Evolutionary conservation across 2,888 invertebrate species (phyloP).

Genomic region (Uropetala carovei): DNA sequence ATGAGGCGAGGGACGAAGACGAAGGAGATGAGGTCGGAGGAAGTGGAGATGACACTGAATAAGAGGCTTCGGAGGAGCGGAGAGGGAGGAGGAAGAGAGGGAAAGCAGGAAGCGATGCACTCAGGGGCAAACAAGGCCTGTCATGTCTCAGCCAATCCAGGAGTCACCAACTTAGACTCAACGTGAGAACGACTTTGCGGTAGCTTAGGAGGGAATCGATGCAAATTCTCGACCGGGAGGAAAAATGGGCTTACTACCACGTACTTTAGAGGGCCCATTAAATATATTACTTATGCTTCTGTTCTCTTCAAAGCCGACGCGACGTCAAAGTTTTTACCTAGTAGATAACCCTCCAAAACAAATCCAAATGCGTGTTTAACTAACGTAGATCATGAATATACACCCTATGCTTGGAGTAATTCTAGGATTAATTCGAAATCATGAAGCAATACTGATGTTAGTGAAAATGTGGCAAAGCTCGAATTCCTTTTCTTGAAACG

Average conservation of each 20-base stretch:
- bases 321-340: too few species aligned
- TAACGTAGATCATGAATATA: too few species aligned
- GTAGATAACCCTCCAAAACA: too few species aligned
- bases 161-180: background rate
- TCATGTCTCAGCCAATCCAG: background rate
- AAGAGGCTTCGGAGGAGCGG: background rate
- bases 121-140: background rate
- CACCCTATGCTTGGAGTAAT: too few species aligned
- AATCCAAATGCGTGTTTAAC: too few species aligned
- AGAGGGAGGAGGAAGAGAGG: background rate
- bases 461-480: too few species aligned
- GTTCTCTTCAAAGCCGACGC: too few species aligned
- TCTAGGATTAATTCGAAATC: too few species aligned
- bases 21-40: background rate
- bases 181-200: background rate
- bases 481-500: too few species aligned
- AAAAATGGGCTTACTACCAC: background rate
- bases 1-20: background rate
- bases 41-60: background rate
- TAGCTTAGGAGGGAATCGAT: background rate
- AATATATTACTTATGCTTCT: too few species aligned
- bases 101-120: background rate
- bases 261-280: too few species aligned
- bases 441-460: too few species aligned
- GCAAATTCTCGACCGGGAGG: background rate